These are phyloP conservation scores for Epizoanthus fatuus DNA, from an alignment of 92 coral and sea anemone species.

Conservation along the genomic window DNA sequence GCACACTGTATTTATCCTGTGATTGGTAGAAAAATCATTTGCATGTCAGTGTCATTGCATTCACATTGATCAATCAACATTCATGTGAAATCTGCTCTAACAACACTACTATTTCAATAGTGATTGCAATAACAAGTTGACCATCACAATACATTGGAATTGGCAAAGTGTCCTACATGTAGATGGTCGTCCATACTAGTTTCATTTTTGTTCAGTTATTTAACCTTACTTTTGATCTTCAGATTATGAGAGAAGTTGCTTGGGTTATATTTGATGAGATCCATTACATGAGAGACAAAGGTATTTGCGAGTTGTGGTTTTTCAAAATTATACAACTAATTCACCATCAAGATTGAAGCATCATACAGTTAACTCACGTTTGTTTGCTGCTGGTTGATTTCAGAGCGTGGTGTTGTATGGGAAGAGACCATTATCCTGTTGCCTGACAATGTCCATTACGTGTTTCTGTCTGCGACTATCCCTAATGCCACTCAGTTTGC, in stretches of 20 bases:
- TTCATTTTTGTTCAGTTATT: not conserved
- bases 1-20: too few relatives aligned
- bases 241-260: constrained; percentile 99
- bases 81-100: too few relatives aligned
- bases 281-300: constrained; percentile 99
- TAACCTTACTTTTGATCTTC: not conserved
- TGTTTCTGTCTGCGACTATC: constrained; percentile 97
- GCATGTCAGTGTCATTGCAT: too few relatives aligned
- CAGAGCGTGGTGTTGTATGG: constrained; percentile 99
- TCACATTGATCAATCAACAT: too few relatives aligned
- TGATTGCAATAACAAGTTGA: too few relatives aligned
- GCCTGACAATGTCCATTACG: constrained; percentile 99
- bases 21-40: too few relatives aligned
- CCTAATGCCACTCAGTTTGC: constrained; percentile 99
- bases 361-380: not conserved
- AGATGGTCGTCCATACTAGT: not conserved
- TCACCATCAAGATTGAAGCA: not conserved
- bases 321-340: not conserved
- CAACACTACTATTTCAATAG: too few relatives aligned
- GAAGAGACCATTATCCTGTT: constrained; percentile 96
- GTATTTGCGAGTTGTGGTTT: constrained; percentile 10
- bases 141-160: too few relatives aligned
- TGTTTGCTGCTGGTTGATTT: not conserved
- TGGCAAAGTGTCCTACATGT: too few relatives aligned
- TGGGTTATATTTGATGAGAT: constrained; percentile 99